phyloP scores from a whole-genome alignment of 2,797 vertebrate species.

The Acanthis flammea region DNA sequence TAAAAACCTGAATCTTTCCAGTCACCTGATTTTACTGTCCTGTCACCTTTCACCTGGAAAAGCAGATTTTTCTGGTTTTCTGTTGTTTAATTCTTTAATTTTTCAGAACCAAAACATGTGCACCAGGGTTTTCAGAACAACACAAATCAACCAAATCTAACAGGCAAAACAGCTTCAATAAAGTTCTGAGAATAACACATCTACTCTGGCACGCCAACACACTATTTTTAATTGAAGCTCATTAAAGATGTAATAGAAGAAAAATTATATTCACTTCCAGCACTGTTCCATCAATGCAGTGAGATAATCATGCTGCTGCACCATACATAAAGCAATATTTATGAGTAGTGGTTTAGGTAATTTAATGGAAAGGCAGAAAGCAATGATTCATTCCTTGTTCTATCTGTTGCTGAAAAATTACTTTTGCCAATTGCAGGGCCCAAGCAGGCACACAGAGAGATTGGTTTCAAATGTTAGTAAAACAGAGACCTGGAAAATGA shows the following conservation, averaged over 20 bases:
- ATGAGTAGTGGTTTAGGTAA: conserved; percentile 40
- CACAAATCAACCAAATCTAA: not conserved
- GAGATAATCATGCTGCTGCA: conserved; percentile 45
- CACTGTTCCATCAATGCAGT: conserved; percentile 21
- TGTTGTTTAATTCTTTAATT: not conserved
- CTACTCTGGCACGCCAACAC: conserved; percentile 41
- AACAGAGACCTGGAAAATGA: conserved; percentile 21
- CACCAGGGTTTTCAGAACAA: not conserved
- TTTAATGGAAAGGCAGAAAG: conserved; percentile 23
- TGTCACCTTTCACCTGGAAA: conserved; percentile 2
- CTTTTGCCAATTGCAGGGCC: not conserved
- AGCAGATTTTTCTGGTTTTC: not conserved
- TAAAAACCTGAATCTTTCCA: not conserved
- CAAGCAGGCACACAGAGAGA: not conserved
- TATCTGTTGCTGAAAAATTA: not conserved
- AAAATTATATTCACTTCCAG: conserved; percentile 64
- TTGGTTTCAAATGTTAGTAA: conserved; percentile 1
- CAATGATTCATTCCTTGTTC: conserved; percentile 51
- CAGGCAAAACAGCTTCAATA: not conserved
- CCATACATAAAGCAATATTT: conserved; percentile 31
- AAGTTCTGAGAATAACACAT: conserved; percentile 61
- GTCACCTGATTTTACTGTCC: not conserved
- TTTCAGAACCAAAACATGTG: not conserved
- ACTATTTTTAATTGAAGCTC: conserved; percentile 68
- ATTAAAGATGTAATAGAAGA: conserved; percentile 68